Base-by-base conservation (phyloP, 2,113 vertebrate species). In the Ageneiosus marmoratus region DNA sequence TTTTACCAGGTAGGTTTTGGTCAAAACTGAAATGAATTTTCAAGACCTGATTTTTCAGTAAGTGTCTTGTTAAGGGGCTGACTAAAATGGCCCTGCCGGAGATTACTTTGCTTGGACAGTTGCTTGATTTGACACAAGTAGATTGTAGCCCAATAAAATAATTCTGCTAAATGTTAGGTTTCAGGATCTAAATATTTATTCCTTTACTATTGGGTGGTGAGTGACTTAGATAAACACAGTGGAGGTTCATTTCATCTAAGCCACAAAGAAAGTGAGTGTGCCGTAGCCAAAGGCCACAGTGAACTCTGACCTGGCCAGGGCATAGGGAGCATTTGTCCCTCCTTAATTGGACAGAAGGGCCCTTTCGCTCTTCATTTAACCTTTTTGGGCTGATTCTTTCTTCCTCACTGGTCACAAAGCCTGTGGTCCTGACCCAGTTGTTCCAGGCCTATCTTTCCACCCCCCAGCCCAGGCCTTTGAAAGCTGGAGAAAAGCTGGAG, bases 321-420 rank as follows among this genome's bases (percentile, higher is more conserved):
- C 93, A 91, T 60, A 63, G 79, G 89, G 88, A 93, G 92, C 86
- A 84, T 94, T 94, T 92, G 93, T 94, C 91, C 91, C 79, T 88
- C 60, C 53, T 72, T 94, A 94, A 94, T 94, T 92, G 91, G 93
- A 94, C 92, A 93, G 94, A 94, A 92, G 92, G 92, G 90, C 88
- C 91, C 91, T 92, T 89, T 93, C 91, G 90, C 92, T 93, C 92
- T 90, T 95, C 92, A 94, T 93, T 94, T 94, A 94, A 93, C 94
- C 94, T 91, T 94, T 92, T 94, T 86, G 88, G 89, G 77, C 88
- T 81, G 85, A 86, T 88, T 89, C 90, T 93, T 94, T 92, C 86
- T 89, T 91, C 85, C 85, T 62, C 84, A 34, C 65, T 88, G 78
- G 83, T 86, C 90, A 92, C 92, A 94, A 93, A 93, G 92, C 89